Evolutionary conservation across 2,888 invertebrate genomes (phyloP).

Genomic region (Melanostoma scalare): DNA sequence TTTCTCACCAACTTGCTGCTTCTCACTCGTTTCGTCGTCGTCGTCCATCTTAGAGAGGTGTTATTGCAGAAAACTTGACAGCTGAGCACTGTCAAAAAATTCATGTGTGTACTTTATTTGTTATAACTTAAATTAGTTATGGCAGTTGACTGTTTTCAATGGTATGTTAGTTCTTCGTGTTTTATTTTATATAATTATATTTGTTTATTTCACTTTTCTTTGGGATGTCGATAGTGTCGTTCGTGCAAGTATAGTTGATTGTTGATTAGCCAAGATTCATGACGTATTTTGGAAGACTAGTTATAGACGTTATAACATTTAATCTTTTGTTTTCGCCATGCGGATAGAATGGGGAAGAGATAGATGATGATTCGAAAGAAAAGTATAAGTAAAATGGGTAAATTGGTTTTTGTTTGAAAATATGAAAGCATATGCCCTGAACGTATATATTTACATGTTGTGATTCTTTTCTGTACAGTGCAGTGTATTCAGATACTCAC

Average conservation of each 20-base stretch:
- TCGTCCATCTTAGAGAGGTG: not conserved
- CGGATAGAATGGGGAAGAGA: constrained; percentile 18
- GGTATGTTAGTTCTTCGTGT: constrained; percentile 58
- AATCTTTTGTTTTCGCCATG: constrained; percentile 82
- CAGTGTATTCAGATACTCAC: no score
- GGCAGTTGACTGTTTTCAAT: constrained; percentile 72
- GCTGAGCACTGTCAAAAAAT: constrained; percentile 33
- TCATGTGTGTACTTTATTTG: constrained; percentile 2
- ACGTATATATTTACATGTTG: no score
- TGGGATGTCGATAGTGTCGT: constrained; percentile 31
- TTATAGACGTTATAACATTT: constrained; percentile 93
- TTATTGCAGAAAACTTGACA: constrained; percentile 34
- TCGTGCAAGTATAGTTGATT: constrained; percentile 7
- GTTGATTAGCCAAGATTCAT: constrained; percentile 88
- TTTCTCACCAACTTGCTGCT: not conserved
- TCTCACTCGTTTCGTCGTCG: constrained; percentile 13
- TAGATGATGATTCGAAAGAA: not conserved
- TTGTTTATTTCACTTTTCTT: constrained; percentile 46
- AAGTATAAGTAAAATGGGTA: not conserved
- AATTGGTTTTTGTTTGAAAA: not conserved
- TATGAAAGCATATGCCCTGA: no score
- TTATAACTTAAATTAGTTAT: constrained; percentile 67
- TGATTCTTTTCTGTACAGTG: no score
- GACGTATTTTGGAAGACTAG: constrained; percentile 93
- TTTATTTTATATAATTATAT: not conserved